A percentile compares a stretch with the other conserved stretches of the same genome.
Evolutionary conservation across 1,140 invertebrate genomes (phyloP).

Genomic region (Brachionus koreanus): DNA sequence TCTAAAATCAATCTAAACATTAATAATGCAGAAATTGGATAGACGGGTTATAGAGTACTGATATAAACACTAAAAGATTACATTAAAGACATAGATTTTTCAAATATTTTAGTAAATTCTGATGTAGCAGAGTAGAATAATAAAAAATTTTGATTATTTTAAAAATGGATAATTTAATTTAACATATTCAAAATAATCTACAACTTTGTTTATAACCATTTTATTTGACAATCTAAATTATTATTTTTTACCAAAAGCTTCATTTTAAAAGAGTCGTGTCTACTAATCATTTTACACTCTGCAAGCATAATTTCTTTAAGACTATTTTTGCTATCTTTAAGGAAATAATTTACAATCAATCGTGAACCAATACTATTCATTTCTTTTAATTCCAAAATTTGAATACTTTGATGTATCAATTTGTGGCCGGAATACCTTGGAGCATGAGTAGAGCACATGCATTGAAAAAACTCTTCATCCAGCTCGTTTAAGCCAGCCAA

Average conservation of each 20-base stretch:
- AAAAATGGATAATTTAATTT: too few relatives aligned
- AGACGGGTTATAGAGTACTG: too few relatives aligned
- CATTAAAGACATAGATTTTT: too few relatives aligned
- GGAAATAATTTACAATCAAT: conserved; percentile 19
- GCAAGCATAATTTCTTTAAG: not conserved
- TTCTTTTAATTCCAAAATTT: conserved; percentile 25
- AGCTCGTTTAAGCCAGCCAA: not conserved
- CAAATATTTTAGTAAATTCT: too few relatives aligned
- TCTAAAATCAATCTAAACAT: too few relatives aligned
- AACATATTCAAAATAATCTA: too few relatives aligned
- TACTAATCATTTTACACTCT: conserved; percentile 6
- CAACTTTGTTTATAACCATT: not conserved
- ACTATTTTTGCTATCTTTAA: not conserved
- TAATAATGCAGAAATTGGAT: too few relatives aligned
- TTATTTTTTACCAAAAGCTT: not conserved
- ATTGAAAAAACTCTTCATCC: conserved; percentile 39
- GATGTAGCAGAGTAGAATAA: too few relatives aligned
- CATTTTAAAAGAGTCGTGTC: not conserved
- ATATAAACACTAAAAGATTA: too few relatives aligned
- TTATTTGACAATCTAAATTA: not conserved
- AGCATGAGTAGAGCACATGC: not conserved
- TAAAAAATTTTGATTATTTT: too few relatives aligned
- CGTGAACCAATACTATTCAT: not conserved
- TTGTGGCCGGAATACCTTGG: not conserved
- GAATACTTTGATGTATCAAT: conserved; percentile 9